Evolutionary conservation across 2,888 invertebrate species (phyloP).

Genomic region (Galeopsomyia nigrocyanea): DNA sequence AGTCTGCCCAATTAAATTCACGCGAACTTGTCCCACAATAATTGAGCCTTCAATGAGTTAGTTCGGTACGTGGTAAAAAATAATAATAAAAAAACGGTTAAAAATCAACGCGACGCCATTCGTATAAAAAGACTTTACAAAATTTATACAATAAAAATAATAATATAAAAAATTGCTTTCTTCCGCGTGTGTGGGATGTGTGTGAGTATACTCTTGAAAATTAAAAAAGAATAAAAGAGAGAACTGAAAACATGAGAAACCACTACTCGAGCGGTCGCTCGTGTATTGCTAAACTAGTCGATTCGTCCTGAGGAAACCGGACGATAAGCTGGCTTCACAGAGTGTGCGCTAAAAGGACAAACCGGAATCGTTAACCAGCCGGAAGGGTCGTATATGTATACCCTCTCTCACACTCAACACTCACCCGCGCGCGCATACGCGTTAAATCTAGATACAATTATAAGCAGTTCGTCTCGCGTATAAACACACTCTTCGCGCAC

Average conservation of each 20-base stretch:
- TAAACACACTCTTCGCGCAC: too few relatives aligned
- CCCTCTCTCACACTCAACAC: constrained; percentile 14
- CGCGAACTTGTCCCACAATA: constrained; percentile 18
- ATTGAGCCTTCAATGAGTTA: constrained; percentile 26
- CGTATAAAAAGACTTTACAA: constrained; percentile 48
- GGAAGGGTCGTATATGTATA: neutral
- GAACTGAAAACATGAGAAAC: neutral
- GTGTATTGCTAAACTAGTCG: constrained; percentile 41
- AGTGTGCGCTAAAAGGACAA: constrained; percentile 33
- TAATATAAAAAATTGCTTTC: constrained; percentile 44
- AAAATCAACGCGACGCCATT: constrained; percentile 33
- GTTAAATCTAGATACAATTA: constrained; percentile 39
- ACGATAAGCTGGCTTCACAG: constrained; percentile 18
- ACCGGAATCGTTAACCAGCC: constrained; percentile 17
- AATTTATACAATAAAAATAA: constrained; percentile 49
- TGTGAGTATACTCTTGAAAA: constrained; percentile 25
- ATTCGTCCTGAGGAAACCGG: constrained; percentile 28
- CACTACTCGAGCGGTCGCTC: constrained; percentile 17
- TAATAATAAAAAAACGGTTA: constrained; percentile 35
- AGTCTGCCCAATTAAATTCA: constrained; percentile 36
- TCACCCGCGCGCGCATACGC: constrained; percentile 4
- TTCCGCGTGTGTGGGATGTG: neutral
- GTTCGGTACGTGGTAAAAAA: constrained; percentile 26
- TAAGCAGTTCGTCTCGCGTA: constrained; percentile 1
- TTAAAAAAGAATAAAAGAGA: constrained; percentile 16